Percentiles rank a stretch among this genome's conserved stretches.
Evolutionary conservation across 2,888 invertebrate genomes (phyloP).

Genomic region (Coecobrya sp.): DNA sequence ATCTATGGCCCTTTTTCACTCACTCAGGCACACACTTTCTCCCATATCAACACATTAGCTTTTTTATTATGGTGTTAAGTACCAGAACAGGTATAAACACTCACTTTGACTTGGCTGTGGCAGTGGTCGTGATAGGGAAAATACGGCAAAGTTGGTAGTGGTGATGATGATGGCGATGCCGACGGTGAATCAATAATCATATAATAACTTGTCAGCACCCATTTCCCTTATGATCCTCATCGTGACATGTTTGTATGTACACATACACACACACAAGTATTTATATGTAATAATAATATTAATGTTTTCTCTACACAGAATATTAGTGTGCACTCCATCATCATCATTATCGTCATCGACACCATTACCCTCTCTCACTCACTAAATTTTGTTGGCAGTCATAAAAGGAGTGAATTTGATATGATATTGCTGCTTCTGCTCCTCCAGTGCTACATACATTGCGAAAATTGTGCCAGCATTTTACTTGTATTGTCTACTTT

Average conservation of each 20-base stretch:
- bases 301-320: constrained; percentile 1
- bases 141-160: constrained; percentile 30
- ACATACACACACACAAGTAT: constrained; percentile 5
- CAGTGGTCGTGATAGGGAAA: not conserved
- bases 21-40: constrained; percentile 12
- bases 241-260: constrained; percentile 38
- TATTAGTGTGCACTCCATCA: constrained; percentile 30
- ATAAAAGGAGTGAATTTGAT: constrained; percentile 42
- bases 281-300: constrained; percentile 38
- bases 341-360: constrained; percentile 52
- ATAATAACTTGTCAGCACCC: constrained; percentile 75
- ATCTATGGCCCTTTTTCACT: not conserved
- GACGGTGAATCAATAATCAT: constrained; percentile 76
- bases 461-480: constrained; percentile 32
- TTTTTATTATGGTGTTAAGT: constrained; percentile 48
- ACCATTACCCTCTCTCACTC: constrained; percentile 38
- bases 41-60: constrained; percentile 49
- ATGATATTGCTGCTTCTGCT: not conserved
- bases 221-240: constrained; percentile 50
- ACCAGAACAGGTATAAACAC: constrained; percentile 62
- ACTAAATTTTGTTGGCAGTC: constrained; percentile 25
- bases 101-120: not conserved
- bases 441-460: not conserved
- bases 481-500: constrained; percentile 1
- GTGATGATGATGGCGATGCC: constrained; percentile 17